Conservation (phyloP, 2,113 vertebrate species). For the Pseudopodoces humilis region DNA sequence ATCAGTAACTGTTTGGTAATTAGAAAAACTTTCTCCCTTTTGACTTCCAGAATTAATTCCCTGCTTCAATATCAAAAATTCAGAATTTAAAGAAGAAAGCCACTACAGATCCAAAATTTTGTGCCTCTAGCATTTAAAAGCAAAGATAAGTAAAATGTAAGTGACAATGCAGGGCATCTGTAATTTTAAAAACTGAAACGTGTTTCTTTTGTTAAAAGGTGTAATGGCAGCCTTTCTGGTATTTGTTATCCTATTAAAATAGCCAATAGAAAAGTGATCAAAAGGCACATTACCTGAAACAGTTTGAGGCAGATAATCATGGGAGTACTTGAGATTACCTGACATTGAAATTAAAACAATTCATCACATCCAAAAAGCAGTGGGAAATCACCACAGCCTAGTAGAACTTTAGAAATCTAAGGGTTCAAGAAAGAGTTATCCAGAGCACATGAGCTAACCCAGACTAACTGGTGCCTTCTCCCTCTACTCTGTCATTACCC, state of each 20-base stretch:
- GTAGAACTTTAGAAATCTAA: slow-evolving; percentile 52
- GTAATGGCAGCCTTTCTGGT: background rate
- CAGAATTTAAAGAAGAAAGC: background rate
- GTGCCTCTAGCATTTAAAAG: background rate
- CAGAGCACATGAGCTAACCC: slow-evolving; percentile 74
- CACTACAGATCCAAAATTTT: background rate
- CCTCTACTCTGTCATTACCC: slow-evolving; percentile 76
- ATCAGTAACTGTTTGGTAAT: background rate
- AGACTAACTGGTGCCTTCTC: slow-evolving; percentile 80
- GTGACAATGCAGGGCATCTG: background rate
- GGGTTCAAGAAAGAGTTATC: slow-evolving; percentile 68
- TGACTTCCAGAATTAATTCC: background rate
- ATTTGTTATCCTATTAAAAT: background rate
- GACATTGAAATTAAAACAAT: slow-evolving; percentile 6
- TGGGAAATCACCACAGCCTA: slow-evolving; percentile 27
- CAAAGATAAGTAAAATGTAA: background rate
- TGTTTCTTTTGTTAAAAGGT: background rate
- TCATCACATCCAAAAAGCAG: slow-evolving; percentile 32
- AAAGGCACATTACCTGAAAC: background rate
- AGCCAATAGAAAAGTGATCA: background rate
- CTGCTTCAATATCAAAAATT: background rate
- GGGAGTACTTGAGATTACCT: background rate
- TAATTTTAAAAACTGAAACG: background rate
- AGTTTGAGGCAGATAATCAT: background rate
- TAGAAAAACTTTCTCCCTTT: background rate